These are phyloP conservation scores for Leiothrix lutea DNA, from an alignment of 2,113 vertebrate genomes.

Conservation along the genomic window DNA sequence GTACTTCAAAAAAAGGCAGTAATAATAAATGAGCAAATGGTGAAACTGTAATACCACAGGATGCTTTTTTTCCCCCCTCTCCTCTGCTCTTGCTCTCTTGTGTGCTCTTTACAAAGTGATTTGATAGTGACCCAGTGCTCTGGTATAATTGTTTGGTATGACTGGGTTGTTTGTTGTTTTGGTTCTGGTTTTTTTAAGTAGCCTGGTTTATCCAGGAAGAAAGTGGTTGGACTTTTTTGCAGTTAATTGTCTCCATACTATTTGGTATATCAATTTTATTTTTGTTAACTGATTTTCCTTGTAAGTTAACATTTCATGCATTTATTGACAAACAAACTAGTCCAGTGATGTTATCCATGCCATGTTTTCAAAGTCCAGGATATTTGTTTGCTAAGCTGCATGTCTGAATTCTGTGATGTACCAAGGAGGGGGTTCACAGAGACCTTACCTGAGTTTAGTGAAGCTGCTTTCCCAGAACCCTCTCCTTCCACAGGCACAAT, in stretches of 20 bases:
- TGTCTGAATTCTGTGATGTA: neutral
- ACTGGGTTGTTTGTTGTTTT: neutral
- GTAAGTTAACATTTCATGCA: neutral
- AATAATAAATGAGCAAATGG: neutral
- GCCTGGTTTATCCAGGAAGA: neutral
- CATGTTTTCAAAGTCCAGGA: neutral
- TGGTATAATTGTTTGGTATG: neutral
- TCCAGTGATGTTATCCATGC: neutral
- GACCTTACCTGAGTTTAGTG: neutral
- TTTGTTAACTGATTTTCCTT: neutral
- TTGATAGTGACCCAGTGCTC: neutral
- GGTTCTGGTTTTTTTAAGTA: neutral
- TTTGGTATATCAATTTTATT: neutral
- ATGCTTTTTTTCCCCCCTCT: neutral
- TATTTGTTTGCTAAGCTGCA: neutral
- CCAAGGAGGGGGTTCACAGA: neutral
- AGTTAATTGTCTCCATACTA: neutral
- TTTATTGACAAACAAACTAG: neutral
- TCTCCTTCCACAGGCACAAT: neutral
- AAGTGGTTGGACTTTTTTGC: neutral
- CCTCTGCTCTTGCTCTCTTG: neutral
- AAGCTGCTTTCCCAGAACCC: neutral
- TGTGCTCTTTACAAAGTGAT: neutral
- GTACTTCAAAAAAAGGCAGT: neutral
- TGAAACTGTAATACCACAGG: neutral